Conservation (phyloP, 2,113 vertebrate genomes). For the Tragulus kanchil region DNA sequence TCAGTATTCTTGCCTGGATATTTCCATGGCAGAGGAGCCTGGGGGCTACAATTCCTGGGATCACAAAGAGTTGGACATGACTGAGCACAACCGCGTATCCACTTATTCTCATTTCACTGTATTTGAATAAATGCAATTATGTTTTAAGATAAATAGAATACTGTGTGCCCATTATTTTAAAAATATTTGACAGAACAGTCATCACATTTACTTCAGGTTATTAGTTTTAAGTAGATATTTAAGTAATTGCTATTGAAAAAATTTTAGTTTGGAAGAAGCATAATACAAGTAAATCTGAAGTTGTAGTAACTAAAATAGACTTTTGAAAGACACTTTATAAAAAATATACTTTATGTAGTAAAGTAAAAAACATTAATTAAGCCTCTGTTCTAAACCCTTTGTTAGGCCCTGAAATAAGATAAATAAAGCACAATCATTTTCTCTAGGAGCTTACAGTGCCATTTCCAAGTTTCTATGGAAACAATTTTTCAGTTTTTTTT, state of each 20-base stretch:
- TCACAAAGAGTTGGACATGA: neutral
- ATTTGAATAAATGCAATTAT: neutral
- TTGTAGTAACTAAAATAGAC: slow-evolving; percentile 21
- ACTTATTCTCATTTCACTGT: neutral
- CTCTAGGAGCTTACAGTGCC: neutral
- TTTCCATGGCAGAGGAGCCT: neutral
- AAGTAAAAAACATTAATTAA: slow-evolving; percentile 40
- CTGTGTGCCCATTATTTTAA: neutral
- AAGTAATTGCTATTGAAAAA: slow-evolving; percentile 21
- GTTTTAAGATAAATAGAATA: slow-evolving; percentile 33
- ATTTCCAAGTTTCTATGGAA: slow-evolving; percentile 42
- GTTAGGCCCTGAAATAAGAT: slow-evolving; percentile 11
- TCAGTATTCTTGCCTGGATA: neutral
- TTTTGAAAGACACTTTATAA: slow-evolving; percentile 18
- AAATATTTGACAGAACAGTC: neutral
- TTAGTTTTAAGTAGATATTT: neutral
- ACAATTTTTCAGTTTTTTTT: slow-evolving; percentile 9
- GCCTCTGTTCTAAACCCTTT: slow-evolving; percentile 28
- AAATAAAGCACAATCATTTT: slow-evolving; percentile 18
- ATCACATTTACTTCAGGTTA: neutral
- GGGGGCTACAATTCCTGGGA: neutral
- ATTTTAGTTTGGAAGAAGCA: neutral
- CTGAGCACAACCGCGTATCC: neutral
- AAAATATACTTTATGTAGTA: neutral
- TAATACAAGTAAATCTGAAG: slow-evolving; percentile 44